Conservation (phyloP, 2,797 vertebrate genomes). For the Cephalopachus bancanus region DNA sequence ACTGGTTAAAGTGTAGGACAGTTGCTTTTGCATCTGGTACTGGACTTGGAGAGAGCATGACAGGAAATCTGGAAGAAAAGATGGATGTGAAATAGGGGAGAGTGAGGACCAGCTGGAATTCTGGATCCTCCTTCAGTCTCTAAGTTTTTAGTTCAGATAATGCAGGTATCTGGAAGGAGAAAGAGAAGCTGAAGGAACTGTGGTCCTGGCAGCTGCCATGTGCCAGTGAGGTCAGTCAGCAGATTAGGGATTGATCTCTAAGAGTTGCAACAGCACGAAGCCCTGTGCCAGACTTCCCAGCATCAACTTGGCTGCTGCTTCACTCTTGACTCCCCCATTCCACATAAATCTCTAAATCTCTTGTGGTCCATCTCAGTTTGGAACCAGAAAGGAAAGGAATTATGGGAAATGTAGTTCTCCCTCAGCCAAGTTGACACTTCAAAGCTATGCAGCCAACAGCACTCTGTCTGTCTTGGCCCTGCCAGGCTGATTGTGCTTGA, state of each 20-base stretch:
- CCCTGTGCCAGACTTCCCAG: not conserved
- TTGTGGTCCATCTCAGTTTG: not conserved
- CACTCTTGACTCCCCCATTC: not conserved
- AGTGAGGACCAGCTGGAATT: not conserved
- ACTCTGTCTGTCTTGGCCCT: not conserved
- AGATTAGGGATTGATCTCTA: not conserved
- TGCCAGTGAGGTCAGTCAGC: rapidly evolving
- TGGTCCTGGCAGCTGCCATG: not conserved
- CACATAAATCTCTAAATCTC: not conserved
- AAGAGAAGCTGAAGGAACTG: not conserved
- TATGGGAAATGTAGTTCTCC: not conserved
- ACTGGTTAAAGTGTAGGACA: not conserved
- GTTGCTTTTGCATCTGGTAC: not conserved
- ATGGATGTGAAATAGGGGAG: not conserved
- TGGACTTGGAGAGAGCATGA: not conserved
- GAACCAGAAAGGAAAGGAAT: not conserved
- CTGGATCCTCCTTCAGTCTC: not conserved
- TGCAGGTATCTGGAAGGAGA: not conserved
- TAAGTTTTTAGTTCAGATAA: not conserved
- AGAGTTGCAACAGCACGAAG: rapidly evolving
- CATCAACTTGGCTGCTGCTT: not conserved
- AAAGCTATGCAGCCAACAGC: not conserved
- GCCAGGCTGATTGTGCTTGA: not conserved
- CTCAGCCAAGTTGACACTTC: not conserved
- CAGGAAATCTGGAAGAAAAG: not conserved